A percentile compares a stretch with the other conserved stretches of the same genome.
phyloP scores from a whole-genome alignment of 1,140 invertebrate species.

The Apolygus lucorum region DNA sequence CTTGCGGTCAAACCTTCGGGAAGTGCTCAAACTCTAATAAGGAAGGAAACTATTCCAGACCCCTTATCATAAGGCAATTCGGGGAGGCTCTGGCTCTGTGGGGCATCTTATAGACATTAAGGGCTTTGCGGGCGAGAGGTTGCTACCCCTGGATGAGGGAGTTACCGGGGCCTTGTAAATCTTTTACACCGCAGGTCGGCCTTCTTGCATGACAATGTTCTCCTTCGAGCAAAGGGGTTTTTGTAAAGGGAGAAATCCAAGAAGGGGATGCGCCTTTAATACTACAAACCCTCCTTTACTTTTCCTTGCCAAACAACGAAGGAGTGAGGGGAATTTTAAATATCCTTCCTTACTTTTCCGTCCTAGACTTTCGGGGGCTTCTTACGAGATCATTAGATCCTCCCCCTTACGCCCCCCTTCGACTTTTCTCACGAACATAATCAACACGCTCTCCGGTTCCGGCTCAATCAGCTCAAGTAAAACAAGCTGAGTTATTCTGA shows the following conservation, averaged over 20 bases:
- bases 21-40: slow-evolving; percentile 6
- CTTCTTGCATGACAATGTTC: slow-evolving; percentile 10
- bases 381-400: neutral
- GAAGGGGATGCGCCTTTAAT: slow-evolving; percentile 1
- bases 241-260: neutral
- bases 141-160: neutral
- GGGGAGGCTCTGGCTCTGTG: neutral
- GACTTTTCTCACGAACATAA: neutral
- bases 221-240: neutral
- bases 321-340: slow-evolving; percentile 13
- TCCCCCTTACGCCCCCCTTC: too few species aligned
- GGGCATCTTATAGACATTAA: slow-evolving; percentile 13
- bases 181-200: slow-evolving; percentile 5
- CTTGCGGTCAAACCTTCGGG: neutral
- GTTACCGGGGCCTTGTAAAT: neutral
- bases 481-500: too few species aligned
- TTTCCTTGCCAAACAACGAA: neutral
- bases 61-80: slow-evolving; percentile 1
- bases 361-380: neutral
- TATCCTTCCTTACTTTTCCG: neutral
- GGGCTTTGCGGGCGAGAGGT: neutral
- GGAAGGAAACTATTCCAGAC: slow-evolving; percentile 1
- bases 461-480: too few species aligned
- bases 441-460: too few species aligned
- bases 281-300: neutral